phyloP scores from a whole-genome alignment of 2,797 vertebrate genomes.

The Ara ararauna region DNA sequence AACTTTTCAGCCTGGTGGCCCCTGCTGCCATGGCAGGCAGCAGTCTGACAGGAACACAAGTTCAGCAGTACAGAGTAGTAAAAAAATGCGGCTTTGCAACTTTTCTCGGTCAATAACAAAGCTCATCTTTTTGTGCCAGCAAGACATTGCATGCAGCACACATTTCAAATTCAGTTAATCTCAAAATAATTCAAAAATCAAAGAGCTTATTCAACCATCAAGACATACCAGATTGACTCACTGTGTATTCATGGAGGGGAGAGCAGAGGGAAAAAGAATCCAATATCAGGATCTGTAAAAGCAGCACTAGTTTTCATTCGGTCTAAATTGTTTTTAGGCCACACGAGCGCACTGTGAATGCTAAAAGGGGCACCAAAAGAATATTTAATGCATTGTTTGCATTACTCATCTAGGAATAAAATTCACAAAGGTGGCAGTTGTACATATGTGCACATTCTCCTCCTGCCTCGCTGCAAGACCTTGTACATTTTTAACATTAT shows the following conservation, averaged over 20 bases:
- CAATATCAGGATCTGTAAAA: slow-evolving; percentile 73
- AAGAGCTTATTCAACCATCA: slow-evolving; percentile 82
- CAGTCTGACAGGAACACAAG: slow-evolving; percentile 34
- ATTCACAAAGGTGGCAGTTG: neutral
- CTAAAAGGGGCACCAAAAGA: slow-evolving; percentile 60
- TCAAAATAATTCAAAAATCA: slow-evolving; percentile 84
- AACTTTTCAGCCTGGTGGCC: slow-evolving; percentile 68
- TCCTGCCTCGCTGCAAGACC: neutral
- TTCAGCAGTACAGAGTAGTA: slow-evolving; percentile 51
- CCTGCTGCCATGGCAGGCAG: slow-evolving; percentile 26
- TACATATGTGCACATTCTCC: neutral
- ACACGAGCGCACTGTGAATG: slow-evolving; percentile 61
- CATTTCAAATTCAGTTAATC: slow-evolving; percentile 84
- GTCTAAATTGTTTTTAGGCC: slow-evolving; percentile 77
- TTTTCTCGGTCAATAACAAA: slow-evolving; percentile 78
- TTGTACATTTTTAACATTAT: neutral
- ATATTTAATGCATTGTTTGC: slow-evolving; percentile 64
- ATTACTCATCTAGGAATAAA: slow-evolving; percentile 58
- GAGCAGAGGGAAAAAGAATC: slow-evolving; percentile 67
- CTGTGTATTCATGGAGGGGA: slow-evolving; percentile 74
- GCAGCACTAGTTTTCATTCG: slow-evolving; percentile 61
- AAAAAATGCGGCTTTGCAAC: slow-evolving; percentile 74
- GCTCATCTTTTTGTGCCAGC: slow-evolving; percentile 77
- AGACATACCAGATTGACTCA: slow-evolving; percentile 77
- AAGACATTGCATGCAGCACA: slow-evolving; percentile 73